Conservation (phyloP, 2,888 invertebrate genomes). For the Embidobia sp. region DNA sequence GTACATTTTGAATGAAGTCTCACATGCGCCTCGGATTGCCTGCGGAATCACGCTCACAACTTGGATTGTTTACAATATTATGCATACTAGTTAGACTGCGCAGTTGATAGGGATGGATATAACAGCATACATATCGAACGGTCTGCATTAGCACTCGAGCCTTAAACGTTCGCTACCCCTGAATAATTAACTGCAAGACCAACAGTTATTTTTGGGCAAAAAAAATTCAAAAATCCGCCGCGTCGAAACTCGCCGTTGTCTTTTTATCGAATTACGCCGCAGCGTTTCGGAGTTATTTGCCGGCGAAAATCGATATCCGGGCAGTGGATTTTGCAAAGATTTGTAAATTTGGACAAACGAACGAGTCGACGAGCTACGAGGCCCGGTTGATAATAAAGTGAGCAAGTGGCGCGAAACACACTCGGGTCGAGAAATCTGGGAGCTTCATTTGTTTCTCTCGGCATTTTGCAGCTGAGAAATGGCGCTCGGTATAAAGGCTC, state of each 20-base stretch:
- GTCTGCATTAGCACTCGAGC: too few relatives aligned
- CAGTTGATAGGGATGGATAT: neutral
- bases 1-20: slow-evolving; percentile 6
- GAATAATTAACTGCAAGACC: too few relatives aligned
- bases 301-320: slow-evolving; percentile 5
- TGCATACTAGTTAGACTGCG: slow-evolving; percentile 12
- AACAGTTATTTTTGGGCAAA: too few relatives aligned
- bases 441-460: slow-evolving; percentile 68
- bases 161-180: too few relatives aligned
- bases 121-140: neutral
- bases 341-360: slow-evolving; percentile 59
- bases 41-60: slow-evolving; percentile 30
- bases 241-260: too few relatives aligned
- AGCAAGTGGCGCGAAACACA: slow-evolving; percentile 34
- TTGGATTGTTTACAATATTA: slow-evolving; percentile 28
- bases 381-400: slow-evolving; percentile 63
- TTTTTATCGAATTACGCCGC: too few relatives aligned
- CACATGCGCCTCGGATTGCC: slow-evolving; percentile 15
- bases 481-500: slow-evolving; percentile 71
- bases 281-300: too few relatives aligned
- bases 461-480: slow-evolving; percentile 71
- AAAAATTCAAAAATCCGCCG: too few relatives aligned
- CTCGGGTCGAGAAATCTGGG: slow-evolving; percentile 53
- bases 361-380: slow-evolving; percentile 26
- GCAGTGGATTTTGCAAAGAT: slow-evolving; percentile 43